phyloP scores from a whole-genome alignment of 2,888 invertebrate species.

The Panopea generosa region DNA sequence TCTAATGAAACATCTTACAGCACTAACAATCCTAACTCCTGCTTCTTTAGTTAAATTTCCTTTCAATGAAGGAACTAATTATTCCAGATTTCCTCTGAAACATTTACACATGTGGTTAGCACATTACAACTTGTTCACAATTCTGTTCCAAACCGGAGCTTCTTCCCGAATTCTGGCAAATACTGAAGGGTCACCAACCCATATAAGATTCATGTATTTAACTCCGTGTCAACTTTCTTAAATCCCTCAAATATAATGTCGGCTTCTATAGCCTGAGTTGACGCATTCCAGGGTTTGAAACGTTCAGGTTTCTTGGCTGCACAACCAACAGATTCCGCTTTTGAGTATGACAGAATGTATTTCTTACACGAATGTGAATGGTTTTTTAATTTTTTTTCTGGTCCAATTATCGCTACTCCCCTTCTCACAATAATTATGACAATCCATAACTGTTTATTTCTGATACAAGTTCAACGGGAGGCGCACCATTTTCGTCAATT shows the following conservation, averaged over 20 bases:
- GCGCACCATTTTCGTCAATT: too few species aligned
- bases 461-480: too few species aligned
- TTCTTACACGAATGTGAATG: constrained; percentile 25
- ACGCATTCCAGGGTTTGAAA: constrained; percentile 38
- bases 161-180: constrained; percentile 9
- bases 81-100: constrained; percentile 24
- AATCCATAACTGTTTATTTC: too few species aligned
- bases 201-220: constrained; percentile 30
- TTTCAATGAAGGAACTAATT: constrained; percentile 8
- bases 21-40: too few species aligned
- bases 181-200: constrained; percentile 44
- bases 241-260: constrained; percentile 49
- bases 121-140: constrained; percentile 26
- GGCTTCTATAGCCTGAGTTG: constrained; percentile 44
- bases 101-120: constrained; percentile 40
- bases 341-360: constrained; percentile 9
- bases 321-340: neutral
- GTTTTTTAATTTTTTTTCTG: constrained; percentile 19
- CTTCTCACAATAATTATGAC: too few species aligned
- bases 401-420: too few species aligned
- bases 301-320: constrained; percentile 25
- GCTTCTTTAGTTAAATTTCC: too few species aligned
- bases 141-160: constrained; percentile 21
- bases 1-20: too few species aligned
- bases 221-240: constrained; percentile 32